Conservation (phyloP, 2,797 vertebrate species). For the Eupleurogrammus muticus region DNA sequence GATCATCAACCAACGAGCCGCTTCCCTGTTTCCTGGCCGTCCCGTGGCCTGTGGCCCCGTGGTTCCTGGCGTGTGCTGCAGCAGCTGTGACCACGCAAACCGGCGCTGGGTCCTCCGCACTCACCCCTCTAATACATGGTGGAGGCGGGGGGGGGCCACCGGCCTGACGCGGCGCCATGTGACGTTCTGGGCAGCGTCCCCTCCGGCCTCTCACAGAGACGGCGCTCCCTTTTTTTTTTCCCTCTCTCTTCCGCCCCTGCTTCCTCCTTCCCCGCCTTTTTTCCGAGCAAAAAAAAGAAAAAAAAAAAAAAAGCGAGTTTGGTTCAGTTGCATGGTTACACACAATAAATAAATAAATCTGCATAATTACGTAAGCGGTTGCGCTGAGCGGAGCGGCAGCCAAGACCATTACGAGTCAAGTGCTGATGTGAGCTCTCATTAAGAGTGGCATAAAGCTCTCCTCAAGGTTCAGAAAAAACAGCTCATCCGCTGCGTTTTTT, state of each 20-base stretch:
- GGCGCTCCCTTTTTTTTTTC: conserved; percentile 43
- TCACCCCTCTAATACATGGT: conserved; percentile 70
- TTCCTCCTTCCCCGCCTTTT: conserved; percentile 37
- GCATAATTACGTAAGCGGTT: conserved; percentile 71
- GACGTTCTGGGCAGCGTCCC: conserved; percentile 69
- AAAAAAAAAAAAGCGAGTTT: conserved; percentile 51
- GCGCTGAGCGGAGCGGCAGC: conserved; percentile 52
- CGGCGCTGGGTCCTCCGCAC: conserved; percentile 62
- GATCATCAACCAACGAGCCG: conserved; percentile 64
- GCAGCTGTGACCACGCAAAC: conserved; percentile 43
- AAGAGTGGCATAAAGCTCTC: conserved; percentile 33
- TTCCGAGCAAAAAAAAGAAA: conserved; percentile 48
- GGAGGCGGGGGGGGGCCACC: conserved; percentile 65
- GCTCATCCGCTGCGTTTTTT: conserved; percentile 10
- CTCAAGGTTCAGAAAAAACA: conserved; percentile 15
- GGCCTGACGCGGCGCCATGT: conserved; percentile 59
- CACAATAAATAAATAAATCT: conserved; percentile 79
- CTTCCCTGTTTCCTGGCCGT: conserved; percentile 43
- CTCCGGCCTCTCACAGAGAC: conserved; percentile 55
- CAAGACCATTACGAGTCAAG: conserved; percentile 45
- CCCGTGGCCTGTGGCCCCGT: conserved; percentile 48
- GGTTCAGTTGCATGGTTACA: conserved; percentile 78
- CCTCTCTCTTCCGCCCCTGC: not conserved
- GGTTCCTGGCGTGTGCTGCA: conserved; percentile 55
- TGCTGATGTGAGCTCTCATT: conserved; percentile 50